phyloP scores from a whole-genome alignment of 1,140 invertebrate genomes.

The Ceratina australensis region DNA sequence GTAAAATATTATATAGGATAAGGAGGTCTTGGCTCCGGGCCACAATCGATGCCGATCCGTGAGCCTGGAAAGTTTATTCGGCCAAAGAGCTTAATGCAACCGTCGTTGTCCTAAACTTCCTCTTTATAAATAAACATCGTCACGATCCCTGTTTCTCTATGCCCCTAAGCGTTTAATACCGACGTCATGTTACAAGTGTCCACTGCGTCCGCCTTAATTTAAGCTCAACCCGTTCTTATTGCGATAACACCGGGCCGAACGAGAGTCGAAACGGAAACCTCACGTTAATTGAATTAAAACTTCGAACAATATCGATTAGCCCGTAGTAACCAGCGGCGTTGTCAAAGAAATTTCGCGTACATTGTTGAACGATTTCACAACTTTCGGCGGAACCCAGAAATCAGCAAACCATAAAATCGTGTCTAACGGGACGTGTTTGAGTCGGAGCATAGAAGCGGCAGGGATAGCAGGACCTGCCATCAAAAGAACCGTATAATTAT shows the following conservation, averaged over 20 bases:
- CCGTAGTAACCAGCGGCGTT: not conserved
- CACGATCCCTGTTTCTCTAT: constrained; percentile 31
- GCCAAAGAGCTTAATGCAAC: constrained; percentile 56
- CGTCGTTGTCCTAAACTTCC: constrained; percentile 49
- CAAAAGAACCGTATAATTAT: constrained; percentile 33
- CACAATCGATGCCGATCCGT: constrained; percentile 63
- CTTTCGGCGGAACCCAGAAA: not conserved
- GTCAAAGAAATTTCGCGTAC: not conserved
- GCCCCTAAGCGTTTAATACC: constrained; percentile 46
- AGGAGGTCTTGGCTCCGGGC: constrained; percentile 58
- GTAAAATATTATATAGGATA: constrained; percentile 66
- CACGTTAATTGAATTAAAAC: not conserved
- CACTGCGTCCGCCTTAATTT: not conserved
- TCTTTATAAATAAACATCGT: constrained; percentile 64
- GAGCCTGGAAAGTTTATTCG: constrained; percentile 65
- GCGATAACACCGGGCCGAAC: too few relatives aligned
- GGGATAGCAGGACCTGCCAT: not conserved
- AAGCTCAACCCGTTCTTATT: too few relatives aligned
- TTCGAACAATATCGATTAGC: not conserved
- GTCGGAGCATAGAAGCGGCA: not conserved
- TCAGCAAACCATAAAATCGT: constrained; percentile 2
- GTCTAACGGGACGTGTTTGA: not conserved
- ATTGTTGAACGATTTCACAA: not conserved
- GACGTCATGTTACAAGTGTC: constrained; percentile 3
- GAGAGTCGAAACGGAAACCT: too few relatives aligned